Evolutionary conservation across 2,797 vertebrate species (phyloP), one percentile per base, ranked within the genome.

Genomic region (Gallirallus australis): DNA sequence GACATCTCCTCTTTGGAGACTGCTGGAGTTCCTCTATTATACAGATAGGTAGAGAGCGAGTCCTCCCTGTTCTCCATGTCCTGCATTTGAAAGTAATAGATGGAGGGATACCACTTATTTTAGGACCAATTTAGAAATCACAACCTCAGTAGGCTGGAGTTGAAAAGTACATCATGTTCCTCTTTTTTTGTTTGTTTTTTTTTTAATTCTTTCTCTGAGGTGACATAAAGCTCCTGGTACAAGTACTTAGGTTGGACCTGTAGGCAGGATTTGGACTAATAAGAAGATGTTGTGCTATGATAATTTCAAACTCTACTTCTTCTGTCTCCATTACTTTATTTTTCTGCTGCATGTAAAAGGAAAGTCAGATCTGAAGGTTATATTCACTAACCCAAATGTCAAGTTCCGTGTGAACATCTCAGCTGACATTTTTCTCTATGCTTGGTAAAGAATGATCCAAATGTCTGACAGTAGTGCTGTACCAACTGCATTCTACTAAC

Each of bases 391-490:
- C 65, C 65, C 80, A 96, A 97, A 97, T 97, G 97, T 97, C 95
- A 97, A 93, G 53, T 89, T 93, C 87, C 82, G 69, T 96, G 81
- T 91, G 93, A 97, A 95, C 94, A 93, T 89, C 85, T 81, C 64
- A 47, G 91, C 52, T 96, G 96, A 96, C 96, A 96, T 96, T 97
- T 96, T 96, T 95, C 88, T 90, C 86, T 88, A 6, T 90, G 86
- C 88, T 90, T 93, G 79, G 59, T 78, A 79, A 85, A 66, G 88
- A 96, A 68, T 63, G 86, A 93, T 96, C 89, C 89, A 60, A 90
- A 88, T 56, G 37, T 90, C 77, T 96, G 94, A 90, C 96, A 94
- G 94, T 24, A 54, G 12, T 59, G 57, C 75, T 12, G 33, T 79
- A 85, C 71, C 84, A 70, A 63, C 45, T 82, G 88, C 78, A 83